These are phyloP conservation scores for Nesogale talazaci DNA, from an alignment of 2,113 vertebrate species.

Conservation along the genomic window DNA sequence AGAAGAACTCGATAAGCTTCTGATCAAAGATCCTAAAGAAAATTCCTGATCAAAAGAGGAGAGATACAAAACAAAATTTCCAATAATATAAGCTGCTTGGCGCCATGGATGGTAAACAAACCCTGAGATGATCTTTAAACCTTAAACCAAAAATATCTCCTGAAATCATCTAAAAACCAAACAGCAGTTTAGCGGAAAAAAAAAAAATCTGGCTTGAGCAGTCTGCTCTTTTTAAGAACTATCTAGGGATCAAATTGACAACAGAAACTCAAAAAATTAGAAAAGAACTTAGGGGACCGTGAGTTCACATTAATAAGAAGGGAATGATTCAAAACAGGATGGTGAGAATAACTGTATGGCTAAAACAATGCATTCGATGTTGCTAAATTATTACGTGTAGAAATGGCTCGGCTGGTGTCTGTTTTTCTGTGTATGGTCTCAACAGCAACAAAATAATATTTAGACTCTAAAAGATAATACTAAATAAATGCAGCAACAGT, in stretches of 20 bases:
- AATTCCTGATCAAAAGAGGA: no score
- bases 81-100: no score
- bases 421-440: background rate
- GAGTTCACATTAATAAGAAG: background rate
- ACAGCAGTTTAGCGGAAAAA: no score
- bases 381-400: background rate
- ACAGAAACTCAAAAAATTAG: background rate
- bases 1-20: no score
- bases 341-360: background rate
- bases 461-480: background rate
- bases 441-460: background rate
- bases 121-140: no score
- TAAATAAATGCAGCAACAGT: background rate
- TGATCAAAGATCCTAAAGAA: no score
- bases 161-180: no score
- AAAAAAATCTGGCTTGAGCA: no score
- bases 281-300: background rate
- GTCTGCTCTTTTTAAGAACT: no score
- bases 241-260: background rate
- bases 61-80: no score
- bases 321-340: background rate
- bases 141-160: no score
- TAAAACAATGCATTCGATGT: background rate
- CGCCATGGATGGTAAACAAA: no score
- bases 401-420: background rate